phyloP scores from a whole-genome alignment of 2,113 vertebrate genomes.

The Tragelaphus scriptus region DNA sequence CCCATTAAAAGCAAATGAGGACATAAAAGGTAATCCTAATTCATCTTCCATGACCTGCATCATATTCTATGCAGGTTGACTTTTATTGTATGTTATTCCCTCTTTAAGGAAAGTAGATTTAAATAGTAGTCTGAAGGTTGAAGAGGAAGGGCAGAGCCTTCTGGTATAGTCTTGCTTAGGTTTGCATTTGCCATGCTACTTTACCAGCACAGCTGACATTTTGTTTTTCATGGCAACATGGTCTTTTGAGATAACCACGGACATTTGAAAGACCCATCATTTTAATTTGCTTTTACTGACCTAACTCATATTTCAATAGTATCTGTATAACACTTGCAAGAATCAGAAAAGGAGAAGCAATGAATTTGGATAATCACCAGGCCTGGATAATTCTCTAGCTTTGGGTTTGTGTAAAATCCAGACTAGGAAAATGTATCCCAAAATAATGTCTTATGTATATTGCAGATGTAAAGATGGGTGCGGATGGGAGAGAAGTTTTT shows the following conservation, averaged over 20 bases:
- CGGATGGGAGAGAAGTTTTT: neutral
- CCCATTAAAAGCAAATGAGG: conserved; percentile 29
- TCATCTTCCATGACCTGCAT: neutral
- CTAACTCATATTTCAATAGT: neutral
- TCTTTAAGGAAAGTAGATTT: neutral
- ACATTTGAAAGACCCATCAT: neutral
- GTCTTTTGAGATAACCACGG: neutral
- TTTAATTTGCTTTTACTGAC: neutral
- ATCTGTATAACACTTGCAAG: neutral
- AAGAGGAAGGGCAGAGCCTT: neutral
- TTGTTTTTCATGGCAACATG: neutral
- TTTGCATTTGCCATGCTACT: neutral
- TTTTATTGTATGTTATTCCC: neutral
- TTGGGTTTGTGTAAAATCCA: neutral
- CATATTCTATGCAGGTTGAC: neutral
- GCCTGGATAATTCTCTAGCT: neutral
- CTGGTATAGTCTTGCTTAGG: neutral
- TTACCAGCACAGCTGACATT: neutral
- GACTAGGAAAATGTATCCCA: neutral
- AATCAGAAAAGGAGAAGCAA: neutral
- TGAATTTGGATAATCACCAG: neutral
- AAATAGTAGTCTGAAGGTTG: neutral
- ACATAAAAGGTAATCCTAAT: conserved; percentile 1
- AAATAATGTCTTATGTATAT: neutral
- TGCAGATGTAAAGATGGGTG: neutral